Evolutionary conservation across 2,888 invertebrate species (phyloP), one percentile per base, ranked within the genome.

Genomic region (Drosophila neonasuta): DNA sequence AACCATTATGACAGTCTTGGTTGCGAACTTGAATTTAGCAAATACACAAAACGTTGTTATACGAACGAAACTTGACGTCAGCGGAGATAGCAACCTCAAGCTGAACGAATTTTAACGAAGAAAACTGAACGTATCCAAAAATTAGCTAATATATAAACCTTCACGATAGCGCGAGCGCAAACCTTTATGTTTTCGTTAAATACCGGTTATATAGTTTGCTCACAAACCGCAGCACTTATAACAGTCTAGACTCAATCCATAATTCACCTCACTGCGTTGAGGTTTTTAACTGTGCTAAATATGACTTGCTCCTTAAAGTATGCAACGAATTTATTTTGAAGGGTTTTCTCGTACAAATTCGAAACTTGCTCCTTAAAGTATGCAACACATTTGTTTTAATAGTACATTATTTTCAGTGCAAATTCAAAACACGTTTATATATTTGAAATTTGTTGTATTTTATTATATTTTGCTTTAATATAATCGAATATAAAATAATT

Each of bases 401-500:
- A 30, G 20, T 20, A 20, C 20, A 9, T 30, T 30, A 9, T 9
- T 30, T 30, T 7, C 30, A 20, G 20, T 20, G 20, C 20, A 20
- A 34, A 34, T 48, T 10, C 4, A 13, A 48, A 32, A 32, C 32
- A 2, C 10, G 11, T 6, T 20, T 30, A 1, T n/a, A n/a, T 13
- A 3, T 46, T 34, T 2, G 24, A 13, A 17, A 32, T 24, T 42
- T 45, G 32, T 45, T 24, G 13, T 51, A 20, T 17, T 46, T 32
- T 59, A 8, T 8, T 34, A 45, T 29, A 11, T 55, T 49, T 72
- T 71, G 46, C 57, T 51, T 62, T 63, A 49, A 63, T 68, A 59
- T 63, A 56, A 44, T 58, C 44, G 56, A 42, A 62, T 54, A 63
- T 58, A 73, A 68, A 68, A 65, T 64, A 39, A 20, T 11, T 55